Base-by-base conservation (phyloP, 2,797 vertebrate genomes). In the Micropoecilia bifurca region DNA sequence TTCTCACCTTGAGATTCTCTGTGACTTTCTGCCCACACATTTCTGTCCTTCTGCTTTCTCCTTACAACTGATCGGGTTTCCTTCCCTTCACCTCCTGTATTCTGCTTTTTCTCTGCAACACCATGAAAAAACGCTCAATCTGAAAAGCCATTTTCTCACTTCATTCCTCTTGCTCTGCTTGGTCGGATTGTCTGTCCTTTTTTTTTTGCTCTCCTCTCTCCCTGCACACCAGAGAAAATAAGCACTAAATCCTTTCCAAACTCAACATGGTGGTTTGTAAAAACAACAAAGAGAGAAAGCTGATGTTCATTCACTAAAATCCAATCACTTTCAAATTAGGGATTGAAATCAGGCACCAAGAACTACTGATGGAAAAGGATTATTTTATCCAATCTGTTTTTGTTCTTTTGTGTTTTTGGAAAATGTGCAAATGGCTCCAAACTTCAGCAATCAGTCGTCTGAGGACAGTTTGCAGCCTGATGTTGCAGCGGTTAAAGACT, bases 81-180 rank as follows among this genome's bases (percentile, higher is more conserved):
- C 18, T 22, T 41, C 33, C 63, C 66, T 69, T 69, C 66, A 69
- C 20, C 66, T 69, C 39, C 20, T 43, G 39, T 43, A 41, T 25
- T 69, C 66, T 25, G 3, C 14, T 18, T 20, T 43, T 69, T 69
- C 22, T 69, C 39, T 69, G 66, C 66, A 69, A 69, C 66, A n/a
- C 39, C 8, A 41, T 55, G 13, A 41, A 61, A 61, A 53, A 47
- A 47, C 46, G 39, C 8, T 10, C 18, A 66, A 39, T 66, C 63
- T 66, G 16, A 66, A 39, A 45, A 71, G 12, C 41, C 9, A 71
- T 71, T 71, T 71, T 71, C 39, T 71, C 22, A 7, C 41, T 71
- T 45, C 13, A 4, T 71, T 6, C 41, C 68, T 71, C 41, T 71
- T 71, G 68, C 41, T 71, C 68, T 71, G 68, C 41, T 71, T 28